A percentile compares a stretch with the other conserved stretches of the same genome.
Evolutionary conservation across 2,888 invertebrate species (phyloP).

Genomic region (Sisyra terminalis): DNA sequence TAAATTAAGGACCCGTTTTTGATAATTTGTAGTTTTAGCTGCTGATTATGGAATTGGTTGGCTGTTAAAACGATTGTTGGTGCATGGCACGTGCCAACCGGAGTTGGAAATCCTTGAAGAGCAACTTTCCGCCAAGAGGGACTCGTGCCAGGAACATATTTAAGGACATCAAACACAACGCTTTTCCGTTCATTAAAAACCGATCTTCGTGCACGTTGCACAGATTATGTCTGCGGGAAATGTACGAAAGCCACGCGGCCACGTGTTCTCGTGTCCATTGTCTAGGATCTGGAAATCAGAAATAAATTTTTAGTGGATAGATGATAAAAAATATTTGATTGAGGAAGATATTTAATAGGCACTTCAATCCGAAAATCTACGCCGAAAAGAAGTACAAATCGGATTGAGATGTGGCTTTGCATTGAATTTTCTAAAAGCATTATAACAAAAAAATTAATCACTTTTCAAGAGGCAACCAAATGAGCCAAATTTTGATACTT

Average conservation of each 20-base stretch:
- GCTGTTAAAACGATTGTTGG: too few species aligned
- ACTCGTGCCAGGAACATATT: slow-evolving; percentile 58
- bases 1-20: neutral
- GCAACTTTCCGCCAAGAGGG: slow-evolving; percentile 45
- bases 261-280: slow-evolving; percentile 56
- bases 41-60: too few species aligned
- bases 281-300: slow-evolving; percentile 42
- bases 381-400: too few species aligned
- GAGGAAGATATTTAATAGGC: too few species aligned
- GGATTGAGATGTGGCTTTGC: too few species aligned
- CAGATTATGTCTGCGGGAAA: slow-evolving; percentile 37
- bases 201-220: slow-evolving; percentile 38
- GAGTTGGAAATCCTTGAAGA: slow-evolving; percentile 54
- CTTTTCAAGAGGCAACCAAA: too few species aligned
- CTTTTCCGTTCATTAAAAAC: slow-evolving; percentile 70
- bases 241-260: slow-evolving; percentile 42
- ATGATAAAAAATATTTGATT: neutral
- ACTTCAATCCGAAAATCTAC: too few species aligned
- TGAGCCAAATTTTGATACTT: too few species aligned
- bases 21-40: too few species aligned
- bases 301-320: too few species aligned
- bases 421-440: too few species aligned
- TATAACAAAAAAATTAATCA: too few species aligned
- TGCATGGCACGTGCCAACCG: slow-evolving; percentile 52
- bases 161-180: slow-evolving; percentile 58